Evolutionary conservation across 2,888 invertebrate genomes (phyloP), one percentile per base, ranked within the genome.

Genomic region (Sminthurides aquaticus): DNA sequence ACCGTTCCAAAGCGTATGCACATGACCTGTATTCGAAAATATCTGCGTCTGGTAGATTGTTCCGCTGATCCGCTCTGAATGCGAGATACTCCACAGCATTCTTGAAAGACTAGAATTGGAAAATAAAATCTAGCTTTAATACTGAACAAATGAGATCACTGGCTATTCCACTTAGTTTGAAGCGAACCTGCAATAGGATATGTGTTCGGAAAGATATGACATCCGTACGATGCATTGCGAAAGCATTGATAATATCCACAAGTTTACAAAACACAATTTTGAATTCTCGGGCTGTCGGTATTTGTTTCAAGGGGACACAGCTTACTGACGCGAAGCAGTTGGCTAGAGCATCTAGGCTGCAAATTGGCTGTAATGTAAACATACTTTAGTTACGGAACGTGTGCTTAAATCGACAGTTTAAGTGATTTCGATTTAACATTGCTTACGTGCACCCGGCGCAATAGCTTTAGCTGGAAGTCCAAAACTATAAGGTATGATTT

Each of bases 1-100:
- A 74, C 74, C 74, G 67, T 69, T 74, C 74, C 49, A 74, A 64
- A 43, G 63, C 56, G 57, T 74, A 70, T 11, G 67, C 71, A 60
- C 72, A 74, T 22, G 68, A 66, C 64, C 71, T 68, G 49, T 72
- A 62, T 64, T 74, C 67, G 56, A 67, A 68, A 62, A 74, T 71
- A 65, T 73, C 74, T 49, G 55, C 66, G 63, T 74, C 74, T 34
- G 70, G 34, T 28, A 73, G 62, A 56, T 73, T 71, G 27, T 70
- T 73, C 27, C 64, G 68, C 60, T 74, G 72, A 61, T 73, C 70
- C 22, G 72, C 69, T 64, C 60, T 66, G 48, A 60, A 61, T 18
- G 67, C 62, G 48, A 74, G 58, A 61, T 64, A 60, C 52, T 71
- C 71, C 29, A 73, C 65, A 22, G 72, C 56, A 43, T 60, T 67